Evolutionary conservation across 2,797 vertebrate genomes (phyloP).

Genomic region (Poecilia picta): DNA sequence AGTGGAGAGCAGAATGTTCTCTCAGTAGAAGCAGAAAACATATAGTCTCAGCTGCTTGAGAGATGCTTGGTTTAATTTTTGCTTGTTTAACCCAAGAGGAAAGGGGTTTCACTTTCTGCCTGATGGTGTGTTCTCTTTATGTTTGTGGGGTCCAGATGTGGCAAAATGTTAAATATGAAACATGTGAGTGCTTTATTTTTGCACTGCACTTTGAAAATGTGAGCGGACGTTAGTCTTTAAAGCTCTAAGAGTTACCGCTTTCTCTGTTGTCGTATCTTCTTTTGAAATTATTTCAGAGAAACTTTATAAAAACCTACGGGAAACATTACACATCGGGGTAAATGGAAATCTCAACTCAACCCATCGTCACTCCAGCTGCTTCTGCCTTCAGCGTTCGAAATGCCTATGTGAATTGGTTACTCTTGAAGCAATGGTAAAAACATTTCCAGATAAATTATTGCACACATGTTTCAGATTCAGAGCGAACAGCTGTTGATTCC

Average conservation of each 20-base stretch:
- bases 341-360: neutral
- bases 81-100: slow-evolving; percentile 12
- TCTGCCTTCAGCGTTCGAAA: neutral
- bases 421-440: neutral
- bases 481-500: neutral
- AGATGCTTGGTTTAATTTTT: slow-evolving; percentile 34
- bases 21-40: neutral
- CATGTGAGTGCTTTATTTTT: neutral
- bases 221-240: neutral
- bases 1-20: slow-evolving; percentile 36
- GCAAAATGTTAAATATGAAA: neutral
- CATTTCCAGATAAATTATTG: neutral
- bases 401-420: neutral
- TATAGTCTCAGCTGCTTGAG: slow-evolving; percentile 15
- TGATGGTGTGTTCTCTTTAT: neutral
- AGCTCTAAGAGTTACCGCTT: neutral
- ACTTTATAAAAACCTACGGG: neutral
- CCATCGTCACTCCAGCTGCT: neutral
- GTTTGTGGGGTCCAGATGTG: neutral
- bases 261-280: neutral
- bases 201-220: neutral
- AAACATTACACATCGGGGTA: neutral
- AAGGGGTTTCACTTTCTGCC: neutral
- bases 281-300: neutral
- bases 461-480: neutral